Percentiles rank a stretch among this genome's conserved stretches.
Conservation (phyloP, 2,888 invertebrate species). For the Drosophila melanocephala region DNA sequence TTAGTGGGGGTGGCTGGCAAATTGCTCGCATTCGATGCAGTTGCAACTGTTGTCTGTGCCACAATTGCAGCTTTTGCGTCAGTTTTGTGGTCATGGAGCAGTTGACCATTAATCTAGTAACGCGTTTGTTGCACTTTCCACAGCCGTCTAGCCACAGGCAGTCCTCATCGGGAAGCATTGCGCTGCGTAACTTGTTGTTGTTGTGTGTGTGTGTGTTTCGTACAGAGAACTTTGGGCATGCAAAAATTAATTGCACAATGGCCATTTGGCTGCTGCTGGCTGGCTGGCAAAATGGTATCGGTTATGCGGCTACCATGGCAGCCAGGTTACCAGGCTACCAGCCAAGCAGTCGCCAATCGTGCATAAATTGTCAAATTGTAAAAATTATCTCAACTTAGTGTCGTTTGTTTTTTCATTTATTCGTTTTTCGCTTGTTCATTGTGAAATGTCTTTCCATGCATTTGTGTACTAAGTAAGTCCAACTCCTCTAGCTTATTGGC, state of each 20-base stretch:
- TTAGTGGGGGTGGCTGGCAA: constrained; percentile 38
- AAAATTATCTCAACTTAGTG: constrained; percentile 80
- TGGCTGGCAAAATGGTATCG: constrained; percentile 18
- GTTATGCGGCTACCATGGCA: constrained; percentile 11
- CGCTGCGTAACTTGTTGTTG: constrained; percentile 64
- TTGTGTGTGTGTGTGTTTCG: constrained; percentile 5
- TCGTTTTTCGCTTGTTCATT: constrained; percentile 52
- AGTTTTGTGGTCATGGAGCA: constrained; percentile 21
- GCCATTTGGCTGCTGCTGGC: constrained; percentile 25
- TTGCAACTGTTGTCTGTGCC: constrained; percentile 2
- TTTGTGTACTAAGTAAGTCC: constrained; percentile 60
- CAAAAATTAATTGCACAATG: constrained; percentile 78
- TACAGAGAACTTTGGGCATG: constrained; percentile 64
- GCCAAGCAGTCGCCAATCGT: constrained; percentile 65
- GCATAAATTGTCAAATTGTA: constrained; percentile 82
- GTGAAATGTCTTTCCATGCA: constrained; percentile 75
- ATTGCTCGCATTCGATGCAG: constrained; percentile 19
- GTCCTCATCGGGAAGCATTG: constrained; percentile 73
- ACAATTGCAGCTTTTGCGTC: constrained; percentile 20
- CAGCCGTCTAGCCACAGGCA: constrained; percentile 60
- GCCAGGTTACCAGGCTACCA: constrained; percentile 12
- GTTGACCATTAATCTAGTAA: constrained; percentile 59
- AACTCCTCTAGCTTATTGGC: constrained; percentile 39
- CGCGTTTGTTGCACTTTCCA: constrained; percentile 48
- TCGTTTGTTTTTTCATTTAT: constrained; percentile 43